A percentile compares a stretch with the other conserved stretches of the same genome.
These are phyloP conservation scores for Aphelinus certus DNA, from an alignment of 1,140 invertebrate genomes.

Conservation along the genomic window DNA sequence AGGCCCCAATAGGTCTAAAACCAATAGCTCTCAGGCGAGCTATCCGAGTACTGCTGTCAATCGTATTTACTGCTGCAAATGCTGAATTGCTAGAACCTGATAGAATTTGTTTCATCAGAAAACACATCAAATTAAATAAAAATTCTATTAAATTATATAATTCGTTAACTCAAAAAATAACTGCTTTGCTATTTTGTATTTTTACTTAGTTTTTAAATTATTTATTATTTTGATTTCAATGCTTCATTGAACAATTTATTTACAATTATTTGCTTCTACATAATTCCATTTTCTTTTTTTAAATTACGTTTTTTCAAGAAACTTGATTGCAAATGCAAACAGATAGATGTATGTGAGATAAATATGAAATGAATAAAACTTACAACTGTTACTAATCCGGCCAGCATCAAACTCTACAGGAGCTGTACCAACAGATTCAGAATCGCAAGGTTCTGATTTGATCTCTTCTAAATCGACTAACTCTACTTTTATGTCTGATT, in stretches of 20 bases:
- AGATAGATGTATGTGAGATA: too few relatives aligned
- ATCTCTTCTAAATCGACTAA: constrained; percentile 51
- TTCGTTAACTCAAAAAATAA: too few relatives aligned
- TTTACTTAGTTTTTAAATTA: too few relatives aligned
- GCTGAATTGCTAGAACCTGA: constrained; percentile 46
- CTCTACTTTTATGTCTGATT: constrained; percentile 46
- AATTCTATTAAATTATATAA: neutral
- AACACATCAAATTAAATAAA: constrained; percentile 15
- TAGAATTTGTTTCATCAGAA: too few relatives aligned
- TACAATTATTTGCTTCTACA: too few relatives aligned
- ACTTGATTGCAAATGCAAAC: too few relatives aligned
- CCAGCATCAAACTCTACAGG: constrained; percentile 7
- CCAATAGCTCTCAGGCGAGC: constrained; percentile 58
- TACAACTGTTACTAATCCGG: constrained; percentile 14
- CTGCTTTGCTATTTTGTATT: too few relatives aligned
- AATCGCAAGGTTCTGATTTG: constrained; percentile 45
- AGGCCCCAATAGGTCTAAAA: constrained; percentile 55
- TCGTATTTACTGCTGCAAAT: constrained; percentile 56
- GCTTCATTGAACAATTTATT: too few relatives aligned
- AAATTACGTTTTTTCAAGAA: too few relatives aligned
- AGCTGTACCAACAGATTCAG: constrained; percentile 21
- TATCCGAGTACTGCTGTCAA: constrained; percentile 53
- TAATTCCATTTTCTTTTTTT: too few relatives aligned
- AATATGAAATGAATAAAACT: constrained; percentile 1
- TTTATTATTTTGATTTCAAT: too few relatives aligned